Conservation (phyloP, 2,888 invertebrate species). For the Eledone cirrhosa region DNA sequence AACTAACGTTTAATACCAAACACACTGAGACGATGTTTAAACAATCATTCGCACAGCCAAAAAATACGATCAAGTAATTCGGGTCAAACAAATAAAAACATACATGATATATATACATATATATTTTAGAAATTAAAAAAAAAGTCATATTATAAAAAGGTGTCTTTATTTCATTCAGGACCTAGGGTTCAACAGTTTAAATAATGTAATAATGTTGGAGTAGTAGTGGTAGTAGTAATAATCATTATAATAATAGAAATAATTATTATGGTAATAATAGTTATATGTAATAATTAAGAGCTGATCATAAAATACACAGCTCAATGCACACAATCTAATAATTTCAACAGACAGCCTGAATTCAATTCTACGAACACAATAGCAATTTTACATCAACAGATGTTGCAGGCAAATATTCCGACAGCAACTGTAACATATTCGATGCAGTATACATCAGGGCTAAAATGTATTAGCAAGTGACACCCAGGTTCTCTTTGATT, state of each 20-base stretch:
- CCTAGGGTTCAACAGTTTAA: conserved; percentile 28
- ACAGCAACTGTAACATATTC: conserved; percentile 10
- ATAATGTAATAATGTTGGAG: conserved; percentile 8
- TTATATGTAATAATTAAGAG: conserved; percentile 10
- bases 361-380: conserved; percentile 24
- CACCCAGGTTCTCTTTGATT: conserved; percentile 21
- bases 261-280: conserved; percentile 1
- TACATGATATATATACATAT: no score
- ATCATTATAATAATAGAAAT: not conserved
- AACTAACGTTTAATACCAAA: no score
- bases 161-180: conserved; percentile 29
- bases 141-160: conserved; percentile 18
- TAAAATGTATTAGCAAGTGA: conserved; percentile 27
- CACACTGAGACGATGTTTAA: no score
- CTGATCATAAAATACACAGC: conserved; percentile 12
- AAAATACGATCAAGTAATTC: no score
- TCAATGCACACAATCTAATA: conserved; percentile 19
- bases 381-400: conserved; percentile 24
- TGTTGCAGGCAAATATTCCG: not conserved
- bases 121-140: not conserved
- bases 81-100: no score
- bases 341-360: conserved; percentile 17
- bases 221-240: not conserved
- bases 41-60: no score
- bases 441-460: conserved; percentile 14